Evolutionary conservation across 2,113 vertebrate species (phyloP).

Genomic region (Ceyx melanurus): DNA sequence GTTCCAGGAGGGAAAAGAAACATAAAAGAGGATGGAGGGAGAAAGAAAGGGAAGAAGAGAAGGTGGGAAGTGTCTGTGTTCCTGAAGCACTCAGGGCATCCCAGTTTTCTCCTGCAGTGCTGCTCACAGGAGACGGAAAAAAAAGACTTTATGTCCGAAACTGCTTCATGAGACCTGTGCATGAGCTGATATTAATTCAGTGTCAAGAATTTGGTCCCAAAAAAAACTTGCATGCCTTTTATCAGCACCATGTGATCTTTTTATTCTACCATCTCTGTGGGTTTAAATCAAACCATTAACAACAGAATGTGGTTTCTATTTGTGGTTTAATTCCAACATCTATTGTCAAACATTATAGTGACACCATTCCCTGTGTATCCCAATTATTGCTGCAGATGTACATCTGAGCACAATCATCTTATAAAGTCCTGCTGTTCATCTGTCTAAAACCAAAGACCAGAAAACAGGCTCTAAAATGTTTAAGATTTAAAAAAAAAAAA

Average conservation of each 20-base stretch:
- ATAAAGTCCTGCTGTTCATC: constrained; percentile 38
- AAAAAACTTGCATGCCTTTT: background rate
- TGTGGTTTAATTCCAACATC: constrained; percentile 24
- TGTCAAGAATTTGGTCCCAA: background rate
- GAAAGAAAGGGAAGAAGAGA: background rate
- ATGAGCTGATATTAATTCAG: background rate
- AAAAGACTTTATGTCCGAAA: background rate
- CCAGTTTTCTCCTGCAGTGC: background rate
- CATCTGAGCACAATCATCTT: constrained; percentile 52
- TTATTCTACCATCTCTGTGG: background rate
- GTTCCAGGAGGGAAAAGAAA: background rate
- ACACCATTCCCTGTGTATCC: constrained; percentile 35
- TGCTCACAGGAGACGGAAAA: background rate
- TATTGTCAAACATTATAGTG: constrained; percentile 1
- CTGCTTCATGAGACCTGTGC: background rate
- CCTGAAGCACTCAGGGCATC: background rate
- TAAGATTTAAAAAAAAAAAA: background rate
- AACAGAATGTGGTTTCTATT: constrained; percentile 41
- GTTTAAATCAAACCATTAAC: constrained; percentile 56
- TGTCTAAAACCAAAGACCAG: constrained; percentile 30
- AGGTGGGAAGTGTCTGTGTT: background rate
- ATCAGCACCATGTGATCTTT: background rate
- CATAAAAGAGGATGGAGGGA: background rate
- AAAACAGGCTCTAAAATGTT: constrained; percentile 2
- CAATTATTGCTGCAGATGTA: constrained; percentile 55